Conservation (phyloP, 2,797 vertebrate species). For the Girardinus metallicus region DNA sequence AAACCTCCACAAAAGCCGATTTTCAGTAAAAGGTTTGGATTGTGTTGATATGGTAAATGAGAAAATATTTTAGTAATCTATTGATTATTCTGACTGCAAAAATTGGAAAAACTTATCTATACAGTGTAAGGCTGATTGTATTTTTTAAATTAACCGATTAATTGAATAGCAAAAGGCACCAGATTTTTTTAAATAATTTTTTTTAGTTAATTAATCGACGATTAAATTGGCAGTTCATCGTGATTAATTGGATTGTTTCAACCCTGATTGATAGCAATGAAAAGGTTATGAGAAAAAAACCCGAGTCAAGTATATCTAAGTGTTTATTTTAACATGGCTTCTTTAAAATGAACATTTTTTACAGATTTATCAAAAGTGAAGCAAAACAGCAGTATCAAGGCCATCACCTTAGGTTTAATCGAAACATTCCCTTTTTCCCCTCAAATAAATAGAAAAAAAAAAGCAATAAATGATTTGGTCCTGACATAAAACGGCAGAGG, state of each 20-base stretch:
- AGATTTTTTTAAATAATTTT: too few relatives aligned
- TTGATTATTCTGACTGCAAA: too few relatives aligned
- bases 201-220: too few relatives aligned
- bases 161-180: too few relatives aligned
- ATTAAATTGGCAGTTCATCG: too few relatives aligned
- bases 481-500: constrained; percentile 32
- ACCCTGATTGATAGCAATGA: background rate
- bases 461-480: constrained; percentile 62
- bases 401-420: constrained; percentile 11
- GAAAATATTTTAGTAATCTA: background rate
- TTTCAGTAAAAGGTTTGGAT: background rate
- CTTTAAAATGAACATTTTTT: constrained; percentile 34
- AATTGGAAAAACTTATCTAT: too few relatives aligned
- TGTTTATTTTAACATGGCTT: constrained; percentile 63
- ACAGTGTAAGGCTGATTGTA: too few relatives aligned
- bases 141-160: too few relatives aligned
- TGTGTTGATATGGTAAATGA: background rate
- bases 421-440: constrained; percentile 42
- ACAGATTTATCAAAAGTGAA: constrained; percentile 50
- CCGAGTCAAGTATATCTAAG: background rate
- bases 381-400: constrained; percentile 29
- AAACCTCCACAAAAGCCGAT: background rate
- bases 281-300: background rate
- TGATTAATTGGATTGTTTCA: too few relatives aligned
- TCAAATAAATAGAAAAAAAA: constrained; percentile 40